Conservation (phyloP, 1,140 invertebrate species). For the Antheraea mylitta region DNA sequence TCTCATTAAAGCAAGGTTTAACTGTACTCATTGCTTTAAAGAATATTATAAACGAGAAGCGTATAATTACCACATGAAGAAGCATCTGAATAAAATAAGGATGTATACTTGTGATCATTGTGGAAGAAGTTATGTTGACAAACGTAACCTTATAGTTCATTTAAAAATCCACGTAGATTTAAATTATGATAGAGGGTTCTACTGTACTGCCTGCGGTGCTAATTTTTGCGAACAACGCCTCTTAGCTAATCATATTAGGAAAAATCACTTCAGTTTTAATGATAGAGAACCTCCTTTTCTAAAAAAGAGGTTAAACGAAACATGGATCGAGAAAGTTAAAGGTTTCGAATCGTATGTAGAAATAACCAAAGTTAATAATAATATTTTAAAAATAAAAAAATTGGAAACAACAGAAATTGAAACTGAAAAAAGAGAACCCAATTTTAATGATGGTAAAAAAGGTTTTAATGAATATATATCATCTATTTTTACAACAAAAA, state of each 20-base stretch:
- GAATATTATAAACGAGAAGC: constrained; percentile 43
- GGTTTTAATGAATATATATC: constrained; percentile 23
- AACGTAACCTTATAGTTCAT: constrained; percentile 48
- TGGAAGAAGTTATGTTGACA: constrained; percentile 38
- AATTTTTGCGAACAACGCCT: constrained; percentile 45
- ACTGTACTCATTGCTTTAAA: constrained; percentile 40
- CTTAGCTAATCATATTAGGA: constrained; percentile 45
- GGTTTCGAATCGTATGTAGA: constrained; percentile 39
- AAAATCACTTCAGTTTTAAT: constrained; percentile 41
- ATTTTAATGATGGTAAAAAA: constrained; percentile 11
- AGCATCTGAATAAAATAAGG: constrained; percentile 22
- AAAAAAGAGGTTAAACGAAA: constrained; percentile 45
- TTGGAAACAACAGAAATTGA: constrained; percentile 11
- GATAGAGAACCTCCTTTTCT: constrained; percentile 24
- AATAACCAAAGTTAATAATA: constrained; percentile 55
- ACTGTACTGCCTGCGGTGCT: constrained; percentile 37
- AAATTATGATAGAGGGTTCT: constrained; percentile 16
- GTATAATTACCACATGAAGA: constrained; percentile 30
- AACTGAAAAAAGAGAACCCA: neutral
- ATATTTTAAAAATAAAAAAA: constrained; percentile 47
- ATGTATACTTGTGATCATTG: constrained; percentile 44
- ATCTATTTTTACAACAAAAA: constrained; percentile 24
- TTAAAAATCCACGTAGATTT: constrained; percentile 44
- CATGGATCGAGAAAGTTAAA: constrained; percentile 48
- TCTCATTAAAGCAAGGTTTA: constrained; percentile 30